Conservation (phyloP, 2,113 vertebrate genomes). For the Hystrix cristata region DNA sequence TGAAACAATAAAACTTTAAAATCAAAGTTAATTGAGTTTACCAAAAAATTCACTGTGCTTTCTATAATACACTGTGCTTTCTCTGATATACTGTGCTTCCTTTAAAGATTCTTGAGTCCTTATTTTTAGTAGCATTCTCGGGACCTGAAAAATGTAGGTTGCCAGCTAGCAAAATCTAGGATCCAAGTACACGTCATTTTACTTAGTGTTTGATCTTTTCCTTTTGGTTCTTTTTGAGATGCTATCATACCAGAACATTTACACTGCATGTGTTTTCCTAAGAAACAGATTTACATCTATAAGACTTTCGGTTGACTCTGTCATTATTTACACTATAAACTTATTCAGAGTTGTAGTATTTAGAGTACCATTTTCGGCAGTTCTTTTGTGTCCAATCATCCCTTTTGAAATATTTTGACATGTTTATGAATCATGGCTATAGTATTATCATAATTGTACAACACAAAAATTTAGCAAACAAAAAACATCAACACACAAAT, state of each 20-base stretch:
- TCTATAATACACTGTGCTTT: neutral
- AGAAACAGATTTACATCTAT: neutral
- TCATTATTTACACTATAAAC: neutral
- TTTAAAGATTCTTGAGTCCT: neutral
- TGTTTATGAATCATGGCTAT: neutral
- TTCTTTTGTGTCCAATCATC: neutral
- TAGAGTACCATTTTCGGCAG: neutral
- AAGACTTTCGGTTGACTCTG: neutral
- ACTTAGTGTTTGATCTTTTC: neutral
- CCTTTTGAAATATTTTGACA: neutral
- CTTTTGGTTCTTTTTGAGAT: neutral
- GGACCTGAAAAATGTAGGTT: neutral
- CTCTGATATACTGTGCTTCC: neutral
- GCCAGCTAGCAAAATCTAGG: neutral
- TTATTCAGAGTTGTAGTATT: neutral
- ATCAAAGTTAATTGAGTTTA: conserved; percentile 3
- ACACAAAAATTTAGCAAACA: neutral
- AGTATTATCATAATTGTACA: neutral
- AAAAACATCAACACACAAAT: neutral
- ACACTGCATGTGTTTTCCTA: neutral
- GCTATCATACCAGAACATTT: neutral
- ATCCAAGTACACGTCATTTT: neutral
- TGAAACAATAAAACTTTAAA: conserved; percentile 9
- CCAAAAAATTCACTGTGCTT: neutral
- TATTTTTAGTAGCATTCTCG: neutral